These are phyloP conservation scores for Hyperoplus lanceolatus DNA, from an alignment of 2,797 vertebrate species.

Conservation along the genomic window DNA sequence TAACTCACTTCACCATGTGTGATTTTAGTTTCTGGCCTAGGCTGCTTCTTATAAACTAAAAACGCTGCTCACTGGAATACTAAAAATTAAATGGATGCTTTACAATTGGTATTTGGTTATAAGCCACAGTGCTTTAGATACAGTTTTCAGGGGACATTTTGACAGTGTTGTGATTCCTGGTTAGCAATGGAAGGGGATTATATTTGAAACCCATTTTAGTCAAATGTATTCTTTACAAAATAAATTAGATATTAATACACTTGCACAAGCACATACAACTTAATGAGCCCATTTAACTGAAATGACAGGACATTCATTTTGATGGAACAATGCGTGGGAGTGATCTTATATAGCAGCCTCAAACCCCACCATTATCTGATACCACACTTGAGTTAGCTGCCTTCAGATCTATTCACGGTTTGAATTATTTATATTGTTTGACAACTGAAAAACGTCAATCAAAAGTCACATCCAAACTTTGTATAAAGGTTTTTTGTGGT, in stretches of 20 bases:
- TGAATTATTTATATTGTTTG: conserved; percentile 9
- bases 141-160: background rate
- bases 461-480: conserved; percentile 8
- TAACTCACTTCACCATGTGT: conserved; percentile 49
- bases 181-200: conserved; percentile 4
- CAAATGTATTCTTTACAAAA: no score
- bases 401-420: conserved; percentile 19
- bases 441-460: conserved; percentile 20
- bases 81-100: conserved; percentile 46
- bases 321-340: background rate
- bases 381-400: conserved; percentile 1
- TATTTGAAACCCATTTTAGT: conserved; percentile 14
- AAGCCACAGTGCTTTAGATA: background rate
- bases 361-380: background rate
- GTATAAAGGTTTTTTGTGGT: conserved; percentile 10
- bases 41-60: conserved; percentile 5
- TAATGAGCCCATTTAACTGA: background rate
- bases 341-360: conserved; percentile 30
- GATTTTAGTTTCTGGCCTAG: conserved; percentile 38
- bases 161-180: conserved; percentile 30
- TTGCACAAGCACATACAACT: conserved; percentile 2
- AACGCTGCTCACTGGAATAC: conserved; percentile 28
- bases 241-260: background rate
- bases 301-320: conserved; percentile 10
- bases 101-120: conserved; percentile 18